These are phyloP conservation scores for Microctenopoma lineatum DNA, from an alignment of 2,797 vertebrate species.

Conservation along the genomic window DNA sequence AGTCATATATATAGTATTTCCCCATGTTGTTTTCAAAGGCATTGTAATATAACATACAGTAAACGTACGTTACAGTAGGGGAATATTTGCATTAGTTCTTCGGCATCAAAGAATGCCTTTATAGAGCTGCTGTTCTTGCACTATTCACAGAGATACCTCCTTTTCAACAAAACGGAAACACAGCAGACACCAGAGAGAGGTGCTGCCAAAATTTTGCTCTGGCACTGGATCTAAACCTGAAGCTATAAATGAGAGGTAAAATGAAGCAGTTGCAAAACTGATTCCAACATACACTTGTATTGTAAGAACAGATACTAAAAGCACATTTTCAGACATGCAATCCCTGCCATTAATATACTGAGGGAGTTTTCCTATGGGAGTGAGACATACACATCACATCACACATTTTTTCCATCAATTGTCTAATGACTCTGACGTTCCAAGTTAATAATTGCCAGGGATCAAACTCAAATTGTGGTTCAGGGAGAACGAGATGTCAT, in stretches of 20 bases:
- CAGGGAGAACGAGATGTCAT: too few relatives aligned
- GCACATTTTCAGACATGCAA: too few relatives aligned
- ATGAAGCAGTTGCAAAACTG: slow-evolving; percentile 46
- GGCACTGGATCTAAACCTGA: slow-evolving; percentile 22
- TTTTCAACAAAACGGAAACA: slow-evolving; percentile 27
- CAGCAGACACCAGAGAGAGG: slow-evolving; percentile 32
- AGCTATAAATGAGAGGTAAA: slow-evolving; percentile 57
- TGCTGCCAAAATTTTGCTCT: slow-evolving; percentile 47
- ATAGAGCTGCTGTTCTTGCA: neutral
- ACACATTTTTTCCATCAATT: too few relatives aligned
- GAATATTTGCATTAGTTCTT: neutral
- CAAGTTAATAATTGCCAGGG: too few relatives aligned
- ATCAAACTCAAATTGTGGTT: too few relatives aligned
- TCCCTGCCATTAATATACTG: too few relatives aligned
- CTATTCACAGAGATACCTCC: slow-evolving; percentile 1
- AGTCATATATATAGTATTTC: neutral
- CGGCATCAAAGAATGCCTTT: neutral
- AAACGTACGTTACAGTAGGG: neutral
- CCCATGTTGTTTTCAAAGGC: too few relatives aligned
- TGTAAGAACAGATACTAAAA: too few relatives aligned
- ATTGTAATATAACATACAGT: too few relatives aligned
- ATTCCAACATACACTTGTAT: neutral
- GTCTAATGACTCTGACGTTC: too few relatives aligned
- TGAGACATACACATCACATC: too few relatives aligned
- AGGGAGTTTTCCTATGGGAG: too few relatives aligned